Evolutionary conservation across 2,888 invertebrate species (phyloP), one percentile per base, ranked within the genome.

Genomic region (Torymus auratus): DNA sequence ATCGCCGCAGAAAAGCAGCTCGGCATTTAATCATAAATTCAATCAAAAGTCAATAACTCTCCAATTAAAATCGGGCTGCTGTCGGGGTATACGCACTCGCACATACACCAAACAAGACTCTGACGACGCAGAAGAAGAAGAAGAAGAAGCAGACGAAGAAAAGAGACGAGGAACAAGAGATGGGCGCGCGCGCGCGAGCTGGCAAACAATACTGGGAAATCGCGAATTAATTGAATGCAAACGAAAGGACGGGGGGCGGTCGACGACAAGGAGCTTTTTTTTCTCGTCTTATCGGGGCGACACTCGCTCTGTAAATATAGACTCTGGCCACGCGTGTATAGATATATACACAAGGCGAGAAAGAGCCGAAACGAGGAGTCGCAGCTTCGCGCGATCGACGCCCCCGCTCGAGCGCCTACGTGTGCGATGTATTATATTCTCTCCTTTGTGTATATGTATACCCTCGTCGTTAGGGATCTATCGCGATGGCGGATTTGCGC

Each of bases 151-250:
- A n/a, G 64, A 12, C 14, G n/a, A n/a, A 20, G 60, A 71, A 61
- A 72, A 23, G 53, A n/a, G 61, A 68, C 20, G 3, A 56, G 10
- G 28, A 41, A 41, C 41, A 41, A 41, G 41, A 41, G 41, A 41
- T 41, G 7, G 41, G 1, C 7, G 41, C 41, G 3, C 28, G 28
- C 7, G 7, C 7, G 7, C 41, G 41, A 41, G 41, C 41, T 41
- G 41, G 69, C 41, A 69, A 70, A 77, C 70, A 77, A 69, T 77
- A 64, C 77, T 65, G 58, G 58, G 77, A 71, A 77, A 70, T 28
- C 12, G 55, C 70, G 50, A 71, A 65, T 65, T 77, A 77, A 77
- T 71, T 15, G 58, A 71, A 58, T 58, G 58, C 70, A 77, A 65
- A 58, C 15, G 64, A 56, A 55, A 55, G 28, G 28, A 13, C 41